Conservation (phyloP, 2,113 vertebrate genomes). For the Athene noctua region DNA sequence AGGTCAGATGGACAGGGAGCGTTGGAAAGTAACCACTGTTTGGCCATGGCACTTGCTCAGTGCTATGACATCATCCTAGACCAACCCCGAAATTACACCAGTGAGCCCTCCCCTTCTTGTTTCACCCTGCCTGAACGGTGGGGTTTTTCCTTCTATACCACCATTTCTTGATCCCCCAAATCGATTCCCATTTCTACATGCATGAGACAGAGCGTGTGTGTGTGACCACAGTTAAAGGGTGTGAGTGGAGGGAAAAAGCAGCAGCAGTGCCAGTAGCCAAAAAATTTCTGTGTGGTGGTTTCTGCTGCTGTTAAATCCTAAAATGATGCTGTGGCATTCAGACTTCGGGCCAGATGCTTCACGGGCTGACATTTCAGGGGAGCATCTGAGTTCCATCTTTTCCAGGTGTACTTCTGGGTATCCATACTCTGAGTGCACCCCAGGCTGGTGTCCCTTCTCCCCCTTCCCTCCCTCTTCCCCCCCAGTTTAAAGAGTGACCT, state of each 20-base stretch:
- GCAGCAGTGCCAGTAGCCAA: not conserved
- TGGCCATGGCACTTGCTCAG: conserved; percentile 72
- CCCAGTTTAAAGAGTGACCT: conserved; percentile 20
- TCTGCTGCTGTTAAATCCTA: conserved; percentile 14
- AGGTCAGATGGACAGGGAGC: conserved; percentile 73
- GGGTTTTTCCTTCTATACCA: conserved; percentile 25
- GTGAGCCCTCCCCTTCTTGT: conserved; percentile 64
- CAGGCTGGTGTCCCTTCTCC: not conserved
- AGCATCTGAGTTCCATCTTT: not conserved
- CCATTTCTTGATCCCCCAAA: conserved; percentile 42
- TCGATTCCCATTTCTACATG: not conserved
- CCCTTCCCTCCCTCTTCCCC: not conserved
- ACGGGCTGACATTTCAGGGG: not conserved
- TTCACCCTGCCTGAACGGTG: conserved; percentile 56
- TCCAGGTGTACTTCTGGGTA: not conserved
- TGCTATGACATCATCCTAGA: conserved; percentile 80
- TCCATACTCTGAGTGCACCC: not conserved
- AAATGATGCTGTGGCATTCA: conserved; percentile 30
- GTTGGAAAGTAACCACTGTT: conserved; percentile 60
- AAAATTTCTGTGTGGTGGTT: not conserved
- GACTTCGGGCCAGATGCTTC: not conserved
- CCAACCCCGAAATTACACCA: conserved; percentile 77
- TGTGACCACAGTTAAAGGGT: not conserved
- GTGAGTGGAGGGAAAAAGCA: not conserved
- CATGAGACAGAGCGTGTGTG: not conserved